phyloP scores from a whole-genome alignment of 2,113 vertebrate genomes.

The Erythrocercus mccallii region DNA sequence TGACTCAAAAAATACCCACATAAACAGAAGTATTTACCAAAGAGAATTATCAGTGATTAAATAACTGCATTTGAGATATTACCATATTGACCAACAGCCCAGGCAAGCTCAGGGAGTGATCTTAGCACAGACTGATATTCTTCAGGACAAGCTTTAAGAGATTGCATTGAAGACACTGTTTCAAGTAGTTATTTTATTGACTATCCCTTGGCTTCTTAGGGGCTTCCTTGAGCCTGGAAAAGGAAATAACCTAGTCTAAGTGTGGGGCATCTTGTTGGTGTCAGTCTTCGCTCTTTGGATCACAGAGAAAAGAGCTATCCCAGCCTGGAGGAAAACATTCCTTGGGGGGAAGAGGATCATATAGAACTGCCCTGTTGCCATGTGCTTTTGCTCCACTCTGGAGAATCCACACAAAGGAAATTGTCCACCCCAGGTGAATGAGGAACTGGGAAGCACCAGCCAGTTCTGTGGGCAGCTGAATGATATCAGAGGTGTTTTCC shows the following conservation, averaged over 20 bases:
- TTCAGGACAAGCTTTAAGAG: not conserved
- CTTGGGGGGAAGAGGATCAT: accelerated
- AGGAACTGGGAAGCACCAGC: not conserved
- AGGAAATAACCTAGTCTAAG: not conserved
- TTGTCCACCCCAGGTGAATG: accelerated
- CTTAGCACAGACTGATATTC: not conserved
- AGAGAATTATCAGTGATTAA: not conserved
- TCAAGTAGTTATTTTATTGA: not conserved
- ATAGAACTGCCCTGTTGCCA: accelerated
- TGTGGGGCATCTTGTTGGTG: accelerated
- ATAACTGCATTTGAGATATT: not conserved
- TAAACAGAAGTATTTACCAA: conserved; percentile 19
- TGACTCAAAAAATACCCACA: not conserved
- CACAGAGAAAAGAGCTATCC: not conserved
- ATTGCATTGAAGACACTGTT: not conserved
- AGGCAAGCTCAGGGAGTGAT: not conserved
- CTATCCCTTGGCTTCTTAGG: not conserved
- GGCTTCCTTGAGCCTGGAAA: not conserved
- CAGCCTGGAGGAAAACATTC: not conserved
- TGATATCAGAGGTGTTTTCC: accelerated
- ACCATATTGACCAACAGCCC: not conserved
- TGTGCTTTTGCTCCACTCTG: not conserved
- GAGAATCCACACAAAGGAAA: not conserved
- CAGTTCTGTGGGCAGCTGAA: not conserved
- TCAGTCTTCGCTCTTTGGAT: not conserved